These are phyloP conservation scores for Diaprepes abbreviatus DNA, from an alignment of 2,888 invertebrate species.

Conservation along the genomic window DNA sequence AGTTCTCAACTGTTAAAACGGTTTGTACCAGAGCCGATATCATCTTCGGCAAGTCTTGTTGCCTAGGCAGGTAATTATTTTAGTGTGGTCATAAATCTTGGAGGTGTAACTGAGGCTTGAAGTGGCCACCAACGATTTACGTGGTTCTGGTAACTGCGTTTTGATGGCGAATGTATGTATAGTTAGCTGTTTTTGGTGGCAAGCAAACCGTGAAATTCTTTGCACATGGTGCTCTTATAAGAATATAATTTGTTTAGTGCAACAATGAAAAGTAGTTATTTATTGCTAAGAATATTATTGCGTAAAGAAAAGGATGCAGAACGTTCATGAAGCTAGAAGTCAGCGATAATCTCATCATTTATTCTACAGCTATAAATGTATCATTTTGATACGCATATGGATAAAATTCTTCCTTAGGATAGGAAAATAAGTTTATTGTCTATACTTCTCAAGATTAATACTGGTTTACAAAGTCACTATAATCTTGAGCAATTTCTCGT, in stretches of 20 bases:
- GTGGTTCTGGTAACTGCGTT: not conserved
- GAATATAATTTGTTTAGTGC: not conserved
- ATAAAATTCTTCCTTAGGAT: too few species aligned
- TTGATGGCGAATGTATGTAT: constrained; percentile 1
- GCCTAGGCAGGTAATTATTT: constrained; percentile 25
- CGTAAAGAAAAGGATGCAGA: too few species aligned
- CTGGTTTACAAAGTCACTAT: too few species aligned
- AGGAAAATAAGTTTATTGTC: too few species aligned
- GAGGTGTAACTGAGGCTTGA: constrained; percentile 4
- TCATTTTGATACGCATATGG: too few species aligned
- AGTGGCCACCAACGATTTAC: constrained; percentile 26
- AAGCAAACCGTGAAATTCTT: constrained; percentile 12
- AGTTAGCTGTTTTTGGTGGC: constrained; percentile 8
- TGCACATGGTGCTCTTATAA: not conserved
- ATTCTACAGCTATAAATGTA: too few species aligned
- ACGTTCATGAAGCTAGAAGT: too few species aligned
- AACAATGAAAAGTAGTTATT: too few species aligned
- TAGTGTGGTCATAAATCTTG: constrained; percentile 20
- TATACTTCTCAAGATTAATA: too few species aligned
- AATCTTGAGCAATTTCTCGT: too few species aligned
- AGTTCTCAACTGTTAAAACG: constrained; percentile 1
- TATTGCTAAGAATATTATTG: too few species aligned
- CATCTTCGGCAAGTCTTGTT: constrained; percentile 7
- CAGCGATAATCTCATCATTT: too few species aligned
- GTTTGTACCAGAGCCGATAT: constrained; percentile 3